These are phyloP conservation scores for Psix sp. DNA, from an alignment of 1,140 invertebrate species.

Conservation along the genomic window DNA sequence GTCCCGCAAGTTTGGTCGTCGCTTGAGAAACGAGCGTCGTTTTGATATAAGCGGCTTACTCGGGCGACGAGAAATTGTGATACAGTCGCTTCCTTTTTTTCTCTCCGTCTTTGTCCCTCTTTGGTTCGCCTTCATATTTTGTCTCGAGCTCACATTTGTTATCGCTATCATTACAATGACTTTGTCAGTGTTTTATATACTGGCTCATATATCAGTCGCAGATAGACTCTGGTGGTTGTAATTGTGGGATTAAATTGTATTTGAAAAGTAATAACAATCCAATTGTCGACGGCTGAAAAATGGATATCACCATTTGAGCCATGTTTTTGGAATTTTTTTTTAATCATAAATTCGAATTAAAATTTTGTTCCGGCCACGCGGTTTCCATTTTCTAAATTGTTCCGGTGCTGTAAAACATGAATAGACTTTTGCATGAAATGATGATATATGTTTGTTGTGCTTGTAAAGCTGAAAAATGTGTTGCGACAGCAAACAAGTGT, in stretches of 20 bases:
- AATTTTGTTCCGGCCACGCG: slow-evolving; percentile 1
- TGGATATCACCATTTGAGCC: too few relatives aligned
- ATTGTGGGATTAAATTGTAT: background rate
- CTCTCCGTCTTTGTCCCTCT: slow-evolving; percentile 25
- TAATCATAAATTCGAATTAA: background rate
- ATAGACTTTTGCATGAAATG: slow-evolving; percentile 27
- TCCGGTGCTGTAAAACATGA: slow-evolving; percentile 16
- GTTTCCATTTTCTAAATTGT: slow-evolving; percentile 28
- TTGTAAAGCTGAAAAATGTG: slow-evolving; percentile 39
- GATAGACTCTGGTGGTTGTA: background rate
- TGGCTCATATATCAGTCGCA: background rate
- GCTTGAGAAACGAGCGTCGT: slow-evolving; percentile 66
- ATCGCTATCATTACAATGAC: slow-evolving; percentile 25
- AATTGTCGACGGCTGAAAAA: background rate
- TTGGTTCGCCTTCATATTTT: slow-evolving; percentile 44
- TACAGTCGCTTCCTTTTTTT: slow-evolving; percentile 23
- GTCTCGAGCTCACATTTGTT: slow-evolving; percentile 28
- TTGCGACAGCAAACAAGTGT: slow-evolving; percentile 30
- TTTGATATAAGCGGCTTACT: slow-evolving; percentile 70
- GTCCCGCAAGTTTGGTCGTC: slow-evolving; percentile 60
- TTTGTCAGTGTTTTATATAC: slow-evolving; percentile 6
- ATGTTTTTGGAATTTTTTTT: slow-evolving; percentile 4
- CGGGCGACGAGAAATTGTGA: slow-evolving; percentile 65
- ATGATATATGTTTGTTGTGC: slow-evolving; percentile 30
- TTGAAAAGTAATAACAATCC: slow-evolving; percentile 1